Evolutionary conservation across 2,797 vertebrate genomes (phyloP).

Genomic region (Cebuella pygmaea): DNA sequence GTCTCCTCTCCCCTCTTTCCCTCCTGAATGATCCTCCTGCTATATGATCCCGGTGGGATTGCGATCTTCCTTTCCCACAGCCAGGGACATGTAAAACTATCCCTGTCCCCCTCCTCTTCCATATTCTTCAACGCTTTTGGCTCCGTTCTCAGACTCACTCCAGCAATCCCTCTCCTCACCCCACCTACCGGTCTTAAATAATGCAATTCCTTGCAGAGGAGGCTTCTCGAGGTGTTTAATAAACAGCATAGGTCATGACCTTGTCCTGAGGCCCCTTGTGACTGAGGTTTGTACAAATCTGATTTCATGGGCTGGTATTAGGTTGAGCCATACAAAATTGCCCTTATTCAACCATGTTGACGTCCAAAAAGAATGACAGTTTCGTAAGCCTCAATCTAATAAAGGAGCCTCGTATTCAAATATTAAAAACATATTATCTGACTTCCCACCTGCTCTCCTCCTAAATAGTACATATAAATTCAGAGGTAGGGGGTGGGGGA

Average conservation of each 20-base stretch:
- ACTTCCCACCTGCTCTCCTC: conserved; percentile 65
- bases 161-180: background rate
- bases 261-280: background rate
- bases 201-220: background rate
- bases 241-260: conserved; percentile 54
- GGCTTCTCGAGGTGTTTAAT: conserved; percentile 4
- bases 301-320: conserved; percentile 65
- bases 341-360: conserved; percentile 41
- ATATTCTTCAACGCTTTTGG: background rate
- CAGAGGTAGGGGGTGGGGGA: background rate
- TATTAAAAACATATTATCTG: conserved; percentile 50
- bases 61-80: background rate
- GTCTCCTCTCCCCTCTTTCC: background rate
- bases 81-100: background rate
- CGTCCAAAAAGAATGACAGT: conserved; percentile 53
- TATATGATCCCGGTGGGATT: background rate
- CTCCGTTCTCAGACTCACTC: background rate
- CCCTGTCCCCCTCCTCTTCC: background rate
- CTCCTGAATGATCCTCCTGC: background rate
- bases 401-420: conserved; percentile 39
- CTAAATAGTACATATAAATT: background rate
- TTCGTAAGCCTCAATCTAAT: conserved; percentile 24
- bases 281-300: conserved; percentile 25
- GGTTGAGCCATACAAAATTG: conserved; percentile 54
- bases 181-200: background rate